Evolutionary conservation across 2,113 vertebrate species (phyloP).

Genomic region (Agelaius tricolor): DNA sequence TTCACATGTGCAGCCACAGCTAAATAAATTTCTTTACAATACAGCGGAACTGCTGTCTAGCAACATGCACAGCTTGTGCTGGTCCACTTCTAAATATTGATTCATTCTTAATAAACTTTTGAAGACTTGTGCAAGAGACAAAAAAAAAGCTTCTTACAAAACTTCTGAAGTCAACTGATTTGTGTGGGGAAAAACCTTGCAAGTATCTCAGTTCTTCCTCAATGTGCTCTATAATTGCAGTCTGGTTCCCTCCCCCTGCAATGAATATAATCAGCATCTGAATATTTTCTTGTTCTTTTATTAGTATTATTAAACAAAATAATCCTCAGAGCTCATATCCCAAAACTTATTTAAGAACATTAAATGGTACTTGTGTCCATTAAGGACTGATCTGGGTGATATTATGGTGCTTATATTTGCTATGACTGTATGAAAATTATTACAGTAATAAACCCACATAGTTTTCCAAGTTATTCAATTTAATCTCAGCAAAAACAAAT

Average conservation of each 20-base stretch:
- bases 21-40: neutral
- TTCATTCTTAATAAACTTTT: neutral
- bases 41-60: neutral
- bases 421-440: conserved; percentile 52
- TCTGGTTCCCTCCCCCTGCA: neutral
- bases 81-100: neutral
- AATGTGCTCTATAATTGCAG: neutral
- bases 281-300: conserved; percentile 40
- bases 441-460: conserved; percentile 51
- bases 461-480: conserved; percentile 52
- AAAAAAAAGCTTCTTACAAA: neutral
- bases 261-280: conserved; percentile 18
- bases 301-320: conserved; percentile 59
- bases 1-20: neutral
- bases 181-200: neutral
- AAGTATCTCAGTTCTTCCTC: neutral
- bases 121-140: neutral
- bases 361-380: conserved; percentile 48
- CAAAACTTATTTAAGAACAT: conserved; percentile 53
- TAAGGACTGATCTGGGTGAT: conserved; percentile 43
- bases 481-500: conserved; percentile 61
- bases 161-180: neutral
- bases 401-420: conserved; percentile 13
- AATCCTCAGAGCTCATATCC: neutral
- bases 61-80: neutral